Evolutionary conservation across 1,140 invertebrate species (phyloP).

Genomic region (Habropoda laboriosa): DNA sequence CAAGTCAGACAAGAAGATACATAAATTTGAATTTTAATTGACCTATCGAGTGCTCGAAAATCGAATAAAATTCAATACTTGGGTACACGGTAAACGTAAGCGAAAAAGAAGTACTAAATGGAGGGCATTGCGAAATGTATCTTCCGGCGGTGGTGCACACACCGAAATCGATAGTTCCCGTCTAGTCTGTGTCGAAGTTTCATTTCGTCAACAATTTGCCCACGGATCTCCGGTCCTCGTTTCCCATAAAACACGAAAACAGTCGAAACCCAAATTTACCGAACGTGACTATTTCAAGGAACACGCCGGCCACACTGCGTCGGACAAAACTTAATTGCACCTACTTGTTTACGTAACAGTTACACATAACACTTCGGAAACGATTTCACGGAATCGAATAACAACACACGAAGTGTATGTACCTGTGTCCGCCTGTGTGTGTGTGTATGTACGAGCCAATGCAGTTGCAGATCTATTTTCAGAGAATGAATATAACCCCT

Average conservation of each 20-base stretch:
- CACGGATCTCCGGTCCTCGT: neutral
- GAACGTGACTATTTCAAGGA: conserved; percentile 36
- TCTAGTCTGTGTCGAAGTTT: neutral
- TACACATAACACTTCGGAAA: conserved; percentile 28
- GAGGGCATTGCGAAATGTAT: neutral
- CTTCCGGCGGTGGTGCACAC: neutral
- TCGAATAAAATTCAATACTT: no score
- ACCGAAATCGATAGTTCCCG: neutral
- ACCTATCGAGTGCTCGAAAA: no score
- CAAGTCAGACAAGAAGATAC: no score
- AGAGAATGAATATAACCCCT: neutral
- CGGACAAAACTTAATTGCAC: conserved; percentile 36
- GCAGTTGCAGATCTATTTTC: conserved; percentile 19
- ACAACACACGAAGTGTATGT: neutral
- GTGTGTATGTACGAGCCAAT: no score
- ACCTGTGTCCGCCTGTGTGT: neutral
- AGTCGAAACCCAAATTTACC: conserved; percentile 21
- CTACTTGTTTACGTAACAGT: conserved; percentile 39
- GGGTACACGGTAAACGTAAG: no score
- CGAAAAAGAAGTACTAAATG: neutral
- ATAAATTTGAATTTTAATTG: no score
- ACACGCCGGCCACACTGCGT: conserved; percentile 8
- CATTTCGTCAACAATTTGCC: conserved; percentile 23
- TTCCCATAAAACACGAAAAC: conserved; percentile 34
- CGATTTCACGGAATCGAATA: conserved; percentile 33